These are phyloP conservation scores for Zophobas morio DNA, from an alignment of 1,140 invertebrate genomes.

Conservation along the genomic window DNA sequence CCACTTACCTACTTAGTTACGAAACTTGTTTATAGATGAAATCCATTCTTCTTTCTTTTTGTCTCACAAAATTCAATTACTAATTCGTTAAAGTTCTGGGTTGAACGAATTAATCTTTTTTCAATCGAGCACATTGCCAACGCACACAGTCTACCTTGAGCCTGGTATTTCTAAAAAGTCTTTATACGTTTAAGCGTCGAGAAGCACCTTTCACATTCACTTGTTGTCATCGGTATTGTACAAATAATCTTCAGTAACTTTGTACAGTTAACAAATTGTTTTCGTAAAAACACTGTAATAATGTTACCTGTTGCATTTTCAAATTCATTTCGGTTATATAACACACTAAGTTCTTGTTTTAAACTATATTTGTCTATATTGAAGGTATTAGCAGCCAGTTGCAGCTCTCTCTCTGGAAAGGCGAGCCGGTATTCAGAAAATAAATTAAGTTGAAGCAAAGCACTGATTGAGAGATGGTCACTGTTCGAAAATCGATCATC, in stretches of 20 bases:
- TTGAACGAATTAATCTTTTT: slow-evolving; percentile 41
- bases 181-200: slow-evolving; percentile 55
- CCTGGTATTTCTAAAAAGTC: slow-evolving; percentile 52
- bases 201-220: slow-evolving; percentile 53
- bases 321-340: slow-evolving; percentile 49
- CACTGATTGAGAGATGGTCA: slow-evolving; percentile 39
- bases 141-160: slow-evolving; percentile 49
- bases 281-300: background rate
- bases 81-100: slow-evolving; percentile 53
- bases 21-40: slow-evolving; percentile 53
- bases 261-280: slow-evolving; percentile 48
- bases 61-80: slow-evolving; percentile 54
- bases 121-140: slow-evolving; percentile 53
- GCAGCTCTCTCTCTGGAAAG: slow-evolving; percentile 35
- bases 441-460: slow-evolving; percentile 44
- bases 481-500: slow-evolving; percentile 52
- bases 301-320: slow-evolving; percentile 2
- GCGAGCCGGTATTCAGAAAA: slow-evolving; percentile 28
- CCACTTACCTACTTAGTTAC: background rate
- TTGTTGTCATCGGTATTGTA: slow-evolving; percentile 53
- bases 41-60: slow-evolving; percentile 53
- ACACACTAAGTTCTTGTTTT: slow-evolving; percentile 30
- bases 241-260: slow-evolving; percentile 53
- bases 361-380: slow-evolving; percentile 43
- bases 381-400: slow-evolving; percentile 3